A percentile compares a stretch with the other conserved stretches of the same genome.
Conservation (phyloP, 2,797 vertebrate genomes). For the Gorsachius magnificus region DNA sequence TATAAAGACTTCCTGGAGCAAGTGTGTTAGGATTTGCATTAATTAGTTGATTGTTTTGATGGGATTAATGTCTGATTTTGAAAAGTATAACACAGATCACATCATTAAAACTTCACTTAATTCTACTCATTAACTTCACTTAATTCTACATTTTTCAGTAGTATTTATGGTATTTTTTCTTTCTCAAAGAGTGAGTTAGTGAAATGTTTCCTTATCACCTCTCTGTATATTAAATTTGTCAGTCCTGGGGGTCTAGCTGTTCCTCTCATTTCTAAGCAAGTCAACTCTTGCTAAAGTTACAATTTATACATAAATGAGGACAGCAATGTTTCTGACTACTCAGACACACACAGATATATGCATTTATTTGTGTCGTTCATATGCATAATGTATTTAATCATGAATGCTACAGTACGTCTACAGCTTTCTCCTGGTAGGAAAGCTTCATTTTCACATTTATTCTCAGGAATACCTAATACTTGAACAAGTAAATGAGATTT, state of each 20-base stretch:
- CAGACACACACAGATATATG: not conserved
- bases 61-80: conserved; percentile 1
- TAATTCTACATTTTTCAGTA: not conserved
- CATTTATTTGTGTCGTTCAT: not conserved
- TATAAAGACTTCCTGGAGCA: not conserved
- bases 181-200: not conserved
- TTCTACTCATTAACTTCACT: not conserved
- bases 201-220: not conserved
- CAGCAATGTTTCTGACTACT: not conserved
- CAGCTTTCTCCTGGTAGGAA: not conserved
- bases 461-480: not conserved
- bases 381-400: not conserved
- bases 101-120: not conserved
- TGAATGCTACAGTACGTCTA: not conserved
- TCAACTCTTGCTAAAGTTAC: not conserved
- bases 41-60: conserved; percentile 13
- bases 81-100: not conserved
- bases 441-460: not conserved
- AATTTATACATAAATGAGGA: not conserved
- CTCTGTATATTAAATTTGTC: not conserved
- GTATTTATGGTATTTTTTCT: not conserved
- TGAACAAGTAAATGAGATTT: not conserved
- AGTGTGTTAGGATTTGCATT: not conserved
- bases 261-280: not conserved
- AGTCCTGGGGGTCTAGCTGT: not conserved